Evolutionary conservation across 2,797 vertebrate species (phyloP).

Genomic region (Sebastiscus tertius): DNA sequence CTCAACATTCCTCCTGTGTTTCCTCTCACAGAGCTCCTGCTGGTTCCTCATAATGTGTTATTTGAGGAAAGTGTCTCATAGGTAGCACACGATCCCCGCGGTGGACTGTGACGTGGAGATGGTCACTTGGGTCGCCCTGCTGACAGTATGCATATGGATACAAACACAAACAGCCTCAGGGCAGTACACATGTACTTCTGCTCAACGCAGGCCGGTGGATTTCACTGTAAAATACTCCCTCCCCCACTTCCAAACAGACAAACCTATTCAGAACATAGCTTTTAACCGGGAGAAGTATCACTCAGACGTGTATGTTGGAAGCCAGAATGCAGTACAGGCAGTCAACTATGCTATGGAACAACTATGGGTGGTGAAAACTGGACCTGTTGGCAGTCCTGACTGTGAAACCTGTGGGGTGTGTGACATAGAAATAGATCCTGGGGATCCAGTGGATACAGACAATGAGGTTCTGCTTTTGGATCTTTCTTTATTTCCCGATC

Average conservation of each 20-base stretch:
- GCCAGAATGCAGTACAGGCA: slow-evolving; percentile 87
- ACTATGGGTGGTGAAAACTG: slow-evolving; percentile 84
- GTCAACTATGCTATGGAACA: slow-evolving; percentile 64
- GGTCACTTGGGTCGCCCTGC: slow-evolving; percentile 71
- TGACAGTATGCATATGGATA: slow-evolving; percentile 80
- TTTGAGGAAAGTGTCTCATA: slow-evolving; percentile 45
- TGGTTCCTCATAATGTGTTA: slow-evolving; percentile 68
- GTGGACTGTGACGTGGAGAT: slow-evolving; percentile 78
- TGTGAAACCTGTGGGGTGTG: slow-evolving; percentile 88
- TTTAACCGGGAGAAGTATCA: slow-evolving; percentile 34
- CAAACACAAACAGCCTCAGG: slow-evolving; percentile 70
- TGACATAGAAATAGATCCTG: slow-evolving; percentile 47
- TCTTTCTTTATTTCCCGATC: slow-evolving; percentile 17
- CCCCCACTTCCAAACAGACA: slow-evolving; percentile 75
- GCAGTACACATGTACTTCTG: slow-evolving; percentile 76
- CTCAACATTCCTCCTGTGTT: slow-evolving; percentile 51
- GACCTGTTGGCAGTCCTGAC: slow-evolving; percentile 83
- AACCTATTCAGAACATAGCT: slow-evolving; percentile 87
- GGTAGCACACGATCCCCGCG: slow-evolving; percentile 62
- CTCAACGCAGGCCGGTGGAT: slow-evolving; percentile 73
- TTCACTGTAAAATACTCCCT: slow-evolving; percentile 85
- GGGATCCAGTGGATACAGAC: slow-evolving; percentile 81
- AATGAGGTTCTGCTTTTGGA: slow-evolving; percentile 89
- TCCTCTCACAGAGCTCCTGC: slow-evolving; percentile 50
- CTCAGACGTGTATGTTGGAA: slow-evolving; percentile 82